phyloP scores from a whole-genome alignment of 2,113 vertebrate genomes.

The Panthera uncia region DNA sequence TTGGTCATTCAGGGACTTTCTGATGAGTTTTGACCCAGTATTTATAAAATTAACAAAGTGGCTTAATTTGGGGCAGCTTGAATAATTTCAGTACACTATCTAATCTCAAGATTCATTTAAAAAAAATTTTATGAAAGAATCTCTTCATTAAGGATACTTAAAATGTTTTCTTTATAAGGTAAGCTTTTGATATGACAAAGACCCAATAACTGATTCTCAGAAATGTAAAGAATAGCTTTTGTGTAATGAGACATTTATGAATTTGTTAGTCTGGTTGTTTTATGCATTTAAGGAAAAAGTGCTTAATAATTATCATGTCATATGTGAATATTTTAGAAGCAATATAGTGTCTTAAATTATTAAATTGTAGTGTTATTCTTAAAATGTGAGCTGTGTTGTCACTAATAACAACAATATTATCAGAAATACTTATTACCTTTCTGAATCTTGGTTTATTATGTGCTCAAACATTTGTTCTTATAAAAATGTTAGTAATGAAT shows the following conservation, averaged over 20 bases:
- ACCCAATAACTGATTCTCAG: neutral
- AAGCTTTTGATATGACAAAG: conserved; percentile 29
- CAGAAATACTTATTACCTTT: neutral
- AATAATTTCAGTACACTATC: conserved; percentile 65
- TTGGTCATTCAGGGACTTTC: conserved; percentile 40
- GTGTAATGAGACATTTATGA: neutral
- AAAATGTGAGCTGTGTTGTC: neutral
- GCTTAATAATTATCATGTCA: neutral
- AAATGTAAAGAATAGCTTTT: conserved; percentile 13
- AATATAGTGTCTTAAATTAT: conserved; percentile 11
- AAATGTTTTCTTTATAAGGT: conserved; percentile 10
- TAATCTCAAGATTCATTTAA: conserved; percentile 56
- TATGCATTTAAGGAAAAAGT: neutral
- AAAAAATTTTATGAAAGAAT: conserved; percentile 44
- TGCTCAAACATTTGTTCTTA: neutral
- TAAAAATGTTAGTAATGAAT: neutral
- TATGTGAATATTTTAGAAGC: neutral
- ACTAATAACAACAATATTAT: neutral
- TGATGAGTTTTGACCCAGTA: conserved; percentile 55
- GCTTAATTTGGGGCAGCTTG: conserved; percentile 65
- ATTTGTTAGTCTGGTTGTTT: neutral
- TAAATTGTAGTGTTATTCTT: neutral
- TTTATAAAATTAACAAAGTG: conserved; percentile 67
- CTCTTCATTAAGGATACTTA: conserved; percentile 58
- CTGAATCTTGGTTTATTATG: neutral